phyloP scores from a whole-genome alignment of 2,888 invertebrate species.

The Baronia brevicornis region DNA sequence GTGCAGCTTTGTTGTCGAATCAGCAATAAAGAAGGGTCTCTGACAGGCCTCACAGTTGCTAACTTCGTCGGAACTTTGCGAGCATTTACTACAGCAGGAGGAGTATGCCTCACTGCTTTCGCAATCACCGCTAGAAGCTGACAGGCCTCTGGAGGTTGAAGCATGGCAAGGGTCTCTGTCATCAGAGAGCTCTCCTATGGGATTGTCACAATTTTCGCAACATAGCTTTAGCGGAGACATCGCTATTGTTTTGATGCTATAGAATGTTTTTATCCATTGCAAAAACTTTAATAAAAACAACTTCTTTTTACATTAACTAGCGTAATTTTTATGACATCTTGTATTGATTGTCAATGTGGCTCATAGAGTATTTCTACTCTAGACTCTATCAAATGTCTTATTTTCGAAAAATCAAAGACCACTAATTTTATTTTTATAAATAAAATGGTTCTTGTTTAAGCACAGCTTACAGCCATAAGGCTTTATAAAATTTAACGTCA shows the following conservation, averaged over 20 bases:
- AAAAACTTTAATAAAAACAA: background rate
- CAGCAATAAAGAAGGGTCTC: slow-evolving; percentile 42
- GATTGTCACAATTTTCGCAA: slow-evolving; percentile 20
- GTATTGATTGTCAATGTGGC: too few relatives aligned
- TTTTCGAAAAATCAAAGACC: too few relatives aligned
- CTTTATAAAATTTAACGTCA: too few relatives aligned
- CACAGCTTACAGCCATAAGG: too few relatives aligned
- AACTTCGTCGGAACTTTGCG: slow-evolving; percentile 31
- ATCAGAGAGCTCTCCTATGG: slow-evolving; percentile 27
- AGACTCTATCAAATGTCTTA: too few relatives aligned
- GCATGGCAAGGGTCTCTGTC: slow-evolving; percentile 34
- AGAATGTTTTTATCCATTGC: background rate
- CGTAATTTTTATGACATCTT: too few relatives aligned
- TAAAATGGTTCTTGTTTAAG: too few relatives aligned
- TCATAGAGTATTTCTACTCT: too few relatives aligned
- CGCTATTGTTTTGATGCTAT: background rate
- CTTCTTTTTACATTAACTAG: too few relatives aligned
- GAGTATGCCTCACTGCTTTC: slow-evolving; percentile 31
- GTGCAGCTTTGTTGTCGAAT: slow-evolving; percentile 35
- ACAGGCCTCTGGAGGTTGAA: slow-evolving; percentile 47
- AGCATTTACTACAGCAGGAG: slow-evolving; percentile 32
- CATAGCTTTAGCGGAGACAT: slow-evolving; percentile 19
- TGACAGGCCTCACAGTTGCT: slow-evolving; percentile 25
- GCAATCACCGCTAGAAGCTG: slow-evolving; percentile 40
- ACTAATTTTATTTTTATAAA: too few relatives aligned